Evolutionary conservation across 2,888 invertebrate species (phyloP).

Genomic region (Tridacna gigas): DNA sequence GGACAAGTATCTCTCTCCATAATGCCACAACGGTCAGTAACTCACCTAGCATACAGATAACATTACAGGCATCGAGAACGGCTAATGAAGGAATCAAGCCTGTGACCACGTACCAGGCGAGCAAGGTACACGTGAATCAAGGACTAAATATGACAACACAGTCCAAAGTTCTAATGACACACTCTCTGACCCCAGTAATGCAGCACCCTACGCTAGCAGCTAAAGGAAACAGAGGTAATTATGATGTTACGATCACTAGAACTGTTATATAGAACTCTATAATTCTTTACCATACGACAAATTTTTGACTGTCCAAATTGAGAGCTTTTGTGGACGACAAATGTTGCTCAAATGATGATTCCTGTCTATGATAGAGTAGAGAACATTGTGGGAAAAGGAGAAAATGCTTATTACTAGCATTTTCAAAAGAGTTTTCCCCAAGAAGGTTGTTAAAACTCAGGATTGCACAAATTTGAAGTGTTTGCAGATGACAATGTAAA

Average conservation of each 20-base stretch:
- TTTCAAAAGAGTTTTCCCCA: too few species aligned
- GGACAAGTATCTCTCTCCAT: slow-evolving; percentile 56
- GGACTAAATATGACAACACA: slow-evolving; percentile 57
- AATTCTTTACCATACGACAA: too few species aligned
- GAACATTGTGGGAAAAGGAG: too few species aligned
- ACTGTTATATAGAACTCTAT: too few species aligned
- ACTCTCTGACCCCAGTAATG: slow-evolving; percentile 51
- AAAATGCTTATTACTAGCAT: too few species aligned
- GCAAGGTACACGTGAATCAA: slow-evolving; percentile 50
- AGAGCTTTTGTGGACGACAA: too few species aligned
- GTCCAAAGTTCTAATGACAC: slow-evolving; percentile 56
- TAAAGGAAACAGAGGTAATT: slow-evolving; percentile 60
- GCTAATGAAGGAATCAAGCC: slow-evolving; percentile 43
- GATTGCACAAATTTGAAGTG: too few species aligned
- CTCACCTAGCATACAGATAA: slow-evolving; percentile 71
- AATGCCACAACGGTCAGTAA: slow-evolving; percentile 46
- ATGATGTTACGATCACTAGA: not conserved
- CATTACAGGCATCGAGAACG: slow-evolving; percentile 62
- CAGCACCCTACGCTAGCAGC: slow-evolving; percentile 60
- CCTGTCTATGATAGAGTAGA: too few species aligned
- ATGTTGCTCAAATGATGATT: too few species aligned
- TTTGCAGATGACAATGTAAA: too few species aligned
- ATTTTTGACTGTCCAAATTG: too few species aligned
- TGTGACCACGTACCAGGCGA: slow-evolving; percentile 47
- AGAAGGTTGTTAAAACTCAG: too few species aligned